These are phyloP conservation scores for Mystacornis crossleyi DNA, from an alignment of 2,113 vertebrate species.

Conservation along the genomic window DNA sequence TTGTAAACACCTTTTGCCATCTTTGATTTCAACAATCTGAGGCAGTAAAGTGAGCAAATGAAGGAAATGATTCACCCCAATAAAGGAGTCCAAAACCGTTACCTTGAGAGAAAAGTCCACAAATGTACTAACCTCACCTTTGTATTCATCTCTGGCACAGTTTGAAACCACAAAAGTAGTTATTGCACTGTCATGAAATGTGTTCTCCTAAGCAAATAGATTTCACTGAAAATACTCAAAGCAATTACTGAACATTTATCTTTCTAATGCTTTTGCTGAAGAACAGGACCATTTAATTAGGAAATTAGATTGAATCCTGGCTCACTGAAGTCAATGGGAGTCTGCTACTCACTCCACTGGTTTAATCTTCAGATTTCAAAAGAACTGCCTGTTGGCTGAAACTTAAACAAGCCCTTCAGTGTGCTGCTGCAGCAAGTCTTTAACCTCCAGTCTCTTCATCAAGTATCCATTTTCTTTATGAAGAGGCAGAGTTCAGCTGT, in stretches of 20 bases:
- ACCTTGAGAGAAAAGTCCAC: neutral
- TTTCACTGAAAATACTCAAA: neutral
- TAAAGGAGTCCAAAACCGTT: neutral
- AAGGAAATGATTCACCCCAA: neutral
- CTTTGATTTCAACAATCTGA: neutral
- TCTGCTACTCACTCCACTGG: neutral
- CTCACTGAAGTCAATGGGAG: neutral
- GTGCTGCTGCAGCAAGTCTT: neutral
- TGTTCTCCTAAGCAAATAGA: neutral
- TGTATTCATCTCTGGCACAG: neutral
- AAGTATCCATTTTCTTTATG: neutral
- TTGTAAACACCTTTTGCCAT: neutral
- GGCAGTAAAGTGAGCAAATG: neutral
- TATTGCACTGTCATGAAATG: neutral
- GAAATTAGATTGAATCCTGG: neutral
- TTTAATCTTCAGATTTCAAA: neutral
- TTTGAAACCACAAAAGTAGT: neutral
- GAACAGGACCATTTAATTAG: neutral
- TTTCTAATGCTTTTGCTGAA: neutral
- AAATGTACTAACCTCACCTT: accelerated
- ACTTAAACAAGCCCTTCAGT: neutral
- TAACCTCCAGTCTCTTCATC: neutral
- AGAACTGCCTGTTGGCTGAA: neutral
- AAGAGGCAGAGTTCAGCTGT: neutral
- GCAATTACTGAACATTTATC: neutral